Conservation (phyloP, 2,113 vertebrate genomes). For the Hypomesus transpacificus region DNA sequence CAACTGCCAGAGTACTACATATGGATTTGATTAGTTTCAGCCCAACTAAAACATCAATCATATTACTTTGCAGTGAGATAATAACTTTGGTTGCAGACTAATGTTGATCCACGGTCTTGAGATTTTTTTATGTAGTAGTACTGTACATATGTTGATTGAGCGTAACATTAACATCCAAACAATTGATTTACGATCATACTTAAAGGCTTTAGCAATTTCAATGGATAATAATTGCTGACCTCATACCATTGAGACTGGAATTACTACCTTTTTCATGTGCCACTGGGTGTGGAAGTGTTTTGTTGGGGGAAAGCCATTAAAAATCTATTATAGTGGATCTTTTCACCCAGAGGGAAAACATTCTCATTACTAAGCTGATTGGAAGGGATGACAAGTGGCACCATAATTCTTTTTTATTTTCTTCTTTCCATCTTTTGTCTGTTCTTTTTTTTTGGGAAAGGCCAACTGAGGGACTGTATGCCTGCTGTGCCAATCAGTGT, state of each 20-base stretch:
- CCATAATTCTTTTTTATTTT: conserved; percentile 52
- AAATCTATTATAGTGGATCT: conserved; percentile 69
- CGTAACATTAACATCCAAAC: neutral
- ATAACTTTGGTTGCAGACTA: conserved; percentile 8
- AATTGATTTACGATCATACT: conserved; percentile 39
- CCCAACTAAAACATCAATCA: conserved; percentile 30
- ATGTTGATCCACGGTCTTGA: conserved; percentile 1
- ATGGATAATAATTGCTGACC: conserved; percentile 61
- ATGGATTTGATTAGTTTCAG: conserved; percentile 32
- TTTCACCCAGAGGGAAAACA: conserved; percentile 64
- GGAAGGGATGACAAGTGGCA: conserved; percentile 56
- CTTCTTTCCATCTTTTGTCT: conserved; percentile 37
- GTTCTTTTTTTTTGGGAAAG: conserved; percentile 31
- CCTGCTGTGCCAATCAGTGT: conserved; percentile 65
- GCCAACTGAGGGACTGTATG: conserved; percentile 42
- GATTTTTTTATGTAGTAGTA: neutral
- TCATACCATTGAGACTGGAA: conserved; percentile 55
- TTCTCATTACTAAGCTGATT: conserved; percentile 65
- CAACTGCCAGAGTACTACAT: conserved; percentile 24
- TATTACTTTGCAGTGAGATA: conserved; percentile 35
- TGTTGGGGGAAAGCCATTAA: conserved; percentile 63
- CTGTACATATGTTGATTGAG: neutral
- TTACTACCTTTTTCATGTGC: conserved; percentile 49
- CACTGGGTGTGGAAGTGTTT: conserved; percentile 57
- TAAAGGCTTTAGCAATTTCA: conserved; percentile 52